Conservation (phyloP, 2,113 vertebrate species). For the Columba janthina region DNA sequence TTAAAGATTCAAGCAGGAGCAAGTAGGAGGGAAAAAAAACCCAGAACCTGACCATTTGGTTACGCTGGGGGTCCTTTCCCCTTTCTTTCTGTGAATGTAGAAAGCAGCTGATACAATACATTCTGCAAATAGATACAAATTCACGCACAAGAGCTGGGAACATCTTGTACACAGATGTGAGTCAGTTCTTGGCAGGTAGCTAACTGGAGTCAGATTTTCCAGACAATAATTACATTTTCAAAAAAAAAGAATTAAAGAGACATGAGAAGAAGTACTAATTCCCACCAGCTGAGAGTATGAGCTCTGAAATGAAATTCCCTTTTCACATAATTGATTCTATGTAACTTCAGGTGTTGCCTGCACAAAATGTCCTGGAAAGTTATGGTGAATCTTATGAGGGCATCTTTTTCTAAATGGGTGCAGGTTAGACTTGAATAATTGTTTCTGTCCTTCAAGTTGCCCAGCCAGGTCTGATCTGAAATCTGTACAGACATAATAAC, state of each 20-base stretch:
- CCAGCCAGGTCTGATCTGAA: not conserved
- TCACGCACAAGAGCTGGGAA: not conserved
- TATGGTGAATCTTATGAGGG: not conserved
- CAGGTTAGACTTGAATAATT: not conserved
- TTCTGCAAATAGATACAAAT: constrained; percentile 13
- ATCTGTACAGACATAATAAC: not conserved
- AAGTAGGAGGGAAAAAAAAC: not conserved
- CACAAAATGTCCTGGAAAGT: not conserved
- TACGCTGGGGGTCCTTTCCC: not conserved
- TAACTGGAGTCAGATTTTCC: constrained; percentile 40
- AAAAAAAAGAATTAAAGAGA: not conserved
- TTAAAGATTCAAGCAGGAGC: not conserved
- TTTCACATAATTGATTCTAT: not conserved
- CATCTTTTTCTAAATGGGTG: not conserved
- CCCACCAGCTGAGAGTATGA: not conserved
- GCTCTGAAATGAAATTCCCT: not conserved
- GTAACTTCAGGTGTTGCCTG: not conserved
- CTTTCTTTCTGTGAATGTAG: not conserved
- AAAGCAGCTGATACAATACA: not conserved
- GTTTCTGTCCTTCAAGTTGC: not conserved
- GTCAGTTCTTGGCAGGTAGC: constrained; percentile 48
- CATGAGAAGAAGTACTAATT: not conserved
- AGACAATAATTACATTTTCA: constrained; percentile 31
- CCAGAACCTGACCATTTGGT: not conserved
- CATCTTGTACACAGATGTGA: constrained; percentile 58